Conservation (phyloP, 2,888 invertebrate genomes). For the Scaeva pyrastri region DNA sequence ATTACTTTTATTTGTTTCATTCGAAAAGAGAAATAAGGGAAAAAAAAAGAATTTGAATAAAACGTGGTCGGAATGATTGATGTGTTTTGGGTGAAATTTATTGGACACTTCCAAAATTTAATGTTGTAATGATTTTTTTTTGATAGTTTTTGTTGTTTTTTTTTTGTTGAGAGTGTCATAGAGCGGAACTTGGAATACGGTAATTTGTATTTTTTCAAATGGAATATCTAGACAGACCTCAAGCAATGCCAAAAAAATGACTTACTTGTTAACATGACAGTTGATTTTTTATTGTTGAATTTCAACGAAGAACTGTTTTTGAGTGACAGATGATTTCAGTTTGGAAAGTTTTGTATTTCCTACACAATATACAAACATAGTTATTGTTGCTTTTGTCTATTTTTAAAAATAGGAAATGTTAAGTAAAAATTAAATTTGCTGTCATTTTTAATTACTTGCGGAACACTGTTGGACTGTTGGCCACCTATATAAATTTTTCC, state of each 20-base stretch:
- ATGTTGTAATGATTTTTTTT: conserved; percentile 14
- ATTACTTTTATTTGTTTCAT: neutral
- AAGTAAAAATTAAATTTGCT: too few species aligned
- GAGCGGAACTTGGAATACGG: conserved; percentile 35
- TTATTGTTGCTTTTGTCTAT: too few species aligned
- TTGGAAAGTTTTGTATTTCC: neutral
- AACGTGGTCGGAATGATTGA: conserved; percentile 59
- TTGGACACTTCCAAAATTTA: conserved; percentile 12
- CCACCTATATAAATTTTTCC: too few species aligned
- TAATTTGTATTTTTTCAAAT: conserved; percentile 20
- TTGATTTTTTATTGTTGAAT: neutral
- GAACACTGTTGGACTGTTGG: too few species aligned
- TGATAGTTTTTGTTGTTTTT: neutral
- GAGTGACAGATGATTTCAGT: neutral
- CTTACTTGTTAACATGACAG: conserved; percentile 12
- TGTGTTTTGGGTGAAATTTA: conserved; percentile 38
- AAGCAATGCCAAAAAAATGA: conserved; percentile 27
- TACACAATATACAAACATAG: too few species aligned
- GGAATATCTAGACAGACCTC: conserved; percentile 21
- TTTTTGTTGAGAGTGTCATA: conserved; percentile 9
- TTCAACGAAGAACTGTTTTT: neutral
- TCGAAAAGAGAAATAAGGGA: conserved; percentile 19
- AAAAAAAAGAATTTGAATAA: conserved; percentile 20
- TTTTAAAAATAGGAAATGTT: too few species aligned
- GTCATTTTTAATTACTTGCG: too few species aligned